phyloP scores from a whole-genome alignment of 53 echinoderm and acorn worm species.

The Crossaster papposus region DNA sequence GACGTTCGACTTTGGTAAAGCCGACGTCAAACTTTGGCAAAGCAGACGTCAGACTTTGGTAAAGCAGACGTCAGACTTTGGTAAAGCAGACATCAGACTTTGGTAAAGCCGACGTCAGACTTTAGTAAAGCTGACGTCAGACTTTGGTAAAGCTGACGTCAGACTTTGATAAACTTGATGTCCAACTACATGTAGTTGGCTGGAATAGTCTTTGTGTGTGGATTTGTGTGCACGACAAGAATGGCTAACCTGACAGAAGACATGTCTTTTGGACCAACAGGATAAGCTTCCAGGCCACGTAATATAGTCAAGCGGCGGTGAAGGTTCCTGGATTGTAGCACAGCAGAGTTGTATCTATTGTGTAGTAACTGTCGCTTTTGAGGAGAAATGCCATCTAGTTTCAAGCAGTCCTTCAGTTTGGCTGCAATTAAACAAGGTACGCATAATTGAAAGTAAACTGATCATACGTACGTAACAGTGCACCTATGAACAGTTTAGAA shows the following conservation, averaged over 20 bases:
- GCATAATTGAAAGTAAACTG: background rate
- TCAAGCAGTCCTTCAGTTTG: constrained; percentile 61
- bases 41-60: no score
- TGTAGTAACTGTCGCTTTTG: constrained; percentile 64
- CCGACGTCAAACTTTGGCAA: no score
- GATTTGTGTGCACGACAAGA: background rate
- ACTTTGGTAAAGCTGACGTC: no score
- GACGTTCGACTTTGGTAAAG: no score
- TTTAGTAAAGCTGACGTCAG: no score
- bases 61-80: no score
- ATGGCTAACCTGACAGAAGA: background rate
- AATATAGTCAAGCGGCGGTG: constrained; percentile 65
- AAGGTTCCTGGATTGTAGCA: constrained; percentile 72
- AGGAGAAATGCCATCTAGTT: constrained; percentile 43
- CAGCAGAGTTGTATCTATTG: constrained; percentile 71
- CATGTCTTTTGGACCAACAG: background rate
- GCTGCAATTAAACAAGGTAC: constrained; percentile 40
- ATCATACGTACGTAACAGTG: background rate
- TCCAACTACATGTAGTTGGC: no score
- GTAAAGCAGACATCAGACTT: no score
- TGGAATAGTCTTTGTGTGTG: no score
- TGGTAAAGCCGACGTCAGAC: no score
- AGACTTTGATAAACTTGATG: no score
- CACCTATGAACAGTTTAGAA: no score
- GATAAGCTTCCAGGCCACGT: constrained; percentile 18